phyloP scores from a whole-genome alignment of 2,888 invertebrate genomes.

The Nephrotoma flavescens region DNA sequence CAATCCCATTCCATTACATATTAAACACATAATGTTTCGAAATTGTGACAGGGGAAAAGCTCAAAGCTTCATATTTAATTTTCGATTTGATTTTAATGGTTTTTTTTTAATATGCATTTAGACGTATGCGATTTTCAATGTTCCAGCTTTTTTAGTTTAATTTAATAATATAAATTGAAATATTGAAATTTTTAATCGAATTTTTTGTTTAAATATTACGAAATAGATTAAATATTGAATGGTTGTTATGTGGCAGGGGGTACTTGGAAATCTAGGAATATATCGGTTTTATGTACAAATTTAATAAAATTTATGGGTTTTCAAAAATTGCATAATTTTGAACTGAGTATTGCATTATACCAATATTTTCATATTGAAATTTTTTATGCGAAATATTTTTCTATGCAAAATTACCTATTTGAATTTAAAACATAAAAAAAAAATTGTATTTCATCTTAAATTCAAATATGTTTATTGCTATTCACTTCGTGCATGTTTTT shows the following conservation, averaged over 20 bases:
- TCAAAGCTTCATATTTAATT: not conserved
- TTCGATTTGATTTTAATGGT: not conserved
- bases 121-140: not conserved
- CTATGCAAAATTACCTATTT: too few relatives aligned
- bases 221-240: not conserved
- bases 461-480: too few relatives aligned
- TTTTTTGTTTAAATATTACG: not conserved
- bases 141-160: not conserved
- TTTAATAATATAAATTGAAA: not conserved
- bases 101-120: not conserved
- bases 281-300: too few relatives aligned
- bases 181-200: not conserved
- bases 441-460: too few relatives aligned
- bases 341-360: too few relatives aligned
- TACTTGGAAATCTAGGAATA: too few relatives aligned
- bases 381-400: too few relatives aligned
- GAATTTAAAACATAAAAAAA: too few relatives aligned
- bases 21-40: not conserved
- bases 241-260: not conserved
- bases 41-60: not conserved
- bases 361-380: too few relatives aligned
- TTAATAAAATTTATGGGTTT: too few relatives aligned
- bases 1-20: not conserved
- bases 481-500: too few relatives aligned
- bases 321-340: too few relatives aligned